Evolutionary conservation across 2,113 vertebrate genomes (phyloP).

Genomic region (Dolichotis patagonum): DNA sequence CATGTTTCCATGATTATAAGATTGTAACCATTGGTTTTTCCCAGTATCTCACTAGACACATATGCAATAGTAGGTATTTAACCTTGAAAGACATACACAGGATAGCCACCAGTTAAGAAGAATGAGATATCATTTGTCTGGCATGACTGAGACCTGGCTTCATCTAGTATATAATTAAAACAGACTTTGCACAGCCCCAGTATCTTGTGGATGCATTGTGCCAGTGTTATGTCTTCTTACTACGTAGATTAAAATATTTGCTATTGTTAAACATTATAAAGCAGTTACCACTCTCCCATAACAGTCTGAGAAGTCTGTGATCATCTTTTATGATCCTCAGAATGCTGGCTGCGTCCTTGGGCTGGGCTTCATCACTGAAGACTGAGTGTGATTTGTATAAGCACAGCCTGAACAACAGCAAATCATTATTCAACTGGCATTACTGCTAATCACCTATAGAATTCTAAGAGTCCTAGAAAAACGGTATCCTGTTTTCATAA

Average conservation of each 20-base stretch:
- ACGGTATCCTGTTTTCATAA: background rate
- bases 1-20: background rate
- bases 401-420: background rate
- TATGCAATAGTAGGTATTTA: background rate
- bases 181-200: background rate
- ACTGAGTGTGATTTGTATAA: background rate
- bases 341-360: background rate
- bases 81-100: background rate
- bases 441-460: background rate
- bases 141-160: background rate
- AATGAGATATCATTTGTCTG: background rate
- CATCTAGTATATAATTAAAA: background rate
- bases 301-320: background rate
- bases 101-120: background rate
- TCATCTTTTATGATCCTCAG: background rate
- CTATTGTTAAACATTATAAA: background rate
- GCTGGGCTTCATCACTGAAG: background rate
- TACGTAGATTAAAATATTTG: background rate
- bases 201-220: background rate
- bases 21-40: background rate
- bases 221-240: background rate
- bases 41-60: background rate
- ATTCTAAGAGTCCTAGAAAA: background rate
- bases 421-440: background rate
- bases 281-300: background rate